Evolutionary conservation across 2,113 vertebrate species (phyloP), one percentile per base, ranked within the genome.

Genomic region (Chloebia gouldiae): DNA sequence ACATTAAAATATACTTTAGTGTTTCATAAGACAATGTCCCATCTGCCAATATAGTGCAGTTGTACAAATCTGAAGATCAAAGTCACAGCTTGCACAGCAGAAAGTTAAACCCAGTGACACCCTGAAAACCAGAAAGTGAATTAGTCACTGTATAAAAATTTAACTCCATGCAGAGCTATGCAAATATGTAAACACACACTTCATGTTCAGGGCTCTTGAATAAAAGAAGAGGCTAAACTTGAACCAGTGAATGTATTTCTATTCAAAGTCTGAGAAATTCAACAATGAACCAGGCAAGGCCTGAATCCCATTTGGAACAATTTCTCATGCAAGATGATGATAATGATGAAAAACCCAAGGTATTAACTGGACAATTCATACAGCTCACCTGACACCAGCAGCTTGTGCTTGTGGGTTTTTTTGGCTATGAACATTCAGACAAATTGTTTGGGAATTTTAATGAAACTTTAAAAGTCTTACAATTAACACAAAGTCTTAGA

Each of bases 281-380:
- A 53, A 56, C 54, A 27, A 10, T 0, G 8, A 87, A 53, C 60
- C 61, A 86, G 45, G 64, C n/a, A 63, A n/a, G 18, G 40, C 42
- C 28, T 21, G 49, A 77, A 71, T 28, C 31, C 3, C 35, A 13
- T 27, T n/a, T 56, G 63, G 49, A 88, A 60, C 0, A 3, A 60
- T 6, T 28, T 11, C 18, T 15, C 0, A 0, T 11, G 13, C 14
- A 39, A 57, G 16, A 35, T 27, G 47, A 45, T 0, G 1, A 8
- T 7, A 13, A 31, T 12, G 20, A 70, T 22, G 18, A 54, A 72
- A 59, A 86, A 2, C 0, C 0, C 23, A 16, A 7, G 1, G 18
- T 10, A 20, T 44, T 30, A n/a, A 64, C 11, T 54, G 63, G 3
- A 28, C 59, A 40, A 68, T 4, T 4, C 30, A n/a, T 14, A 30